Base-by-base conservation (phyloP, 2,113 vertebrate species). In the Cephalopholis sonnerati region DNA sequence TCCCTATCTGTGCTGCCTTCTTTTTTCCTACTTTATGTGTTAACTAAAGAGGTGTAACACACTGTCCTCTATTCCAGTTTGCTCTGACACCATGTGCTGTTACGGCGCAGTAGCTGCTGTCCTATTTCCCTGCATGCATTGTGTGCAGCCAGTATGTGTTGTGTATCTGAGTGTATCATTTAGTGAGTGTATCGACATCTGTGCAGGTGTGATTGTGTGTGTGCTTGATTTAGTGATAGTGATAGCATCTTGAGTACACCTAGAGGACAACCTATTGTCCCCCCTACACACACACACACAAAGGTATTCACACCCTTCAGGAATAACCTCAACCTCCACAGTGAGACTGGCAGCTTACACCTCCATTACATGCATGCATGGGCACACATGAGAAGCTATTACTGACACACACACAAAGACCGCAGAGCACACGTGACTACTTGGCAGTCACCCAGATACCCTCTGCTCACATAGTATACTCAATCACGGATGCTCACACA, bases 321-420 rank as follows among this genome's bases (percentile, higher is more conserved):
- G 93, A 98, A 96, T 92, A 97, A 97, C 92, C 97, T 97, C 88
- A 95, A 96, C 93, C 96, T 97, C 94, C 96, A 97, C 83, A 97
- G 96, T 0, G 93, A 97, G 92, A 97, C 96, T 5, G 96, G 96
- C 81, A 97, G 68, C 16, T 51, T 18, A 66, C 80, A 67, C 66
- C 58, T 68, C 16, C 53, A 57, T 90, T 70, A 72, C 68, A 71
- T 51, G 65, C 85, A 66, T 63, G 66, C 65, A 59, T 75, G 66
- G 78, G 73, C 77, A 79, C 75, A 81, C 79, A 79, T 24, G 44
- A 62, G 59, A 63, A 65, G 54, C 66, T 77, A 10, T 76, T 71
- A 71, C 75, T 15, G 36, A 74, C 20, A 77, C 63, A 71, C 24
- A 12, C 66, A 70, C 77, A 55, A 13, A 80, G 66, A 70, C 63